phyloP scores from a whole-genome alignment of 2,113 vertebrate species.

The Theropithecus gelada region DNA sequence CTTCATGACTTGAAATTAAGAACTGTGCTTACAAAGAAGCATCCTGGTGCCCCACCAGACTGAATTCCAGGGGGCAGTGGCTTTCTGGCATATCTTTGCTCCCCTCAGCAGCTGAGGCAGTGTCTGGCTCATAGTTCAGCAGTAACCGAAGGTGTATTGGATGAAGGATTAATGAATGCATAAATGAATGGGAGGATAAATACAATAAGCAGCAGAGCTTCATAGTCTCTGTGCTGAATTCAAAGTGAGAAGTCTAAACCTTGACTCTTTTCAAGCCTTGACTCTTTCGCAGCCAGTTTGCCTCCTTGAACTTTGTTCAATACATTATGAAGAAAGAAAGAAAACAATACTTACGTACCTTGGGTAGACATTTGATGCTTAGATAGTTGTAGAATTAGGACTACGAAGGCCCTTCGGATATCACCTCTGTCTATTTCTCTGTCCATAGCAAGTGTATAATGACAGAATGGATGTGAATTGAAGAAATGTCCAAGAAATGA shows the following conservation, averaged over 20 bases:
- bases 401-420: neutral
- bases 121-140: neutral
- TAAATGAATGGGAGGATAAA: neutral
- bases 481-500: neutral
- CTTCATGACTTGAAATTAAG: neutral
- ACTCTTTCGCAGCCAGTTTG: neutral
- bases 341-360: neutral
- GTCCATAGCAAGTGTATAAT: neutral
- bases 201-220: neutral
- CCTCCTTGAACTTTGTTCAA: neutral
- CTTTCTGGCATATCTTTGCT: neutral
- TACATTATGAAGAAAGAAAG: neutral
- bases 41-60: neutral
- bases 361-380: neutral
- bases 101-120: neutral
- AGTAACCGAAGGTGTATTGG: neutral
- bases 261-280: neutral
- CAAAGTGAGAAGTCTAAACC: neutral
- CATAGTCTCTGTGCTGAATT: neutral
- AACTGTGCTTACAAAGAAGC: neutral
- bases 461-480: neutral
- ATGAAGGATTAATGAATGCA: neutral
- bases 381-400: conserved; percentile 1
- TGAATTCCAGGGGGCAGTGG: neutral
- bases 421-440: neutral